phyloP scores from a whole-genome alignment of 2,888 invertebrate species.

The Stegophylla sp. region DNA sequence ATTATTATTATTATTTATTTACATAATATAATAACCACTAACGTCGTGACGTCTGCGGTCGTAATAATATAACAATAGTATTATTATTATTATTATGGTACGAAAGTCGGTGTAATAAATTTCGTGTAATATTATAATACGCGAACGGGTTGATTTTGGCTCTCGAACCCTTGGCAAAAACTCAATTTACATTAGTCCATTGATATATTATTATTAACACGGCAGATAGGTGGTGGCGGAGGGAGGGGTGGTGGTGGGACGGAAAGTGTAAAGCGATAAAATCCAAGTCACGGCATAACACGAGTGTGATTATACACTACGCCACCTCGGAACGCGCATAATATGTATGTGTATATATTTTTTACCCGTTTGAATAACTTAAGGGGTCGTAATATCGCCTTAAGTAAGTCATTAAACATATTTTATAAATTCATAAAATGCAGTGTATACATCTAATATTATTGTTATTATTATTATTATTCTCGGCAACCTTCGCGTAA shows the following conservation, averaged over 20 bases:
- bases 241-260: too few species aligned
- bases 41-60: too few species aligned
- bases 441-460: conserved; percentile 1
- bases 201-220: conserved; percentile 45
- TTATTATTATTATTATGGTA: too few species aligned
- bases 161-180: conserved; percentile 18
- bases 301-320: conserved; percentile 47
- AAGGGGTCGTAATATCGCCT: conserved; percentile 8
- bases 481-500: not conserved
- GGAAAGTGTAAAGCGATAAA: conserved; percentile 25
- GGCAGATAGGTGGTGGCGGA: too few species aligned
- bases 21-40: too few species aligned
- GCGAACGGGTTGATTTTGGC: not conserved
- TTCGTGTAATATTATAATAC: too few species aligned
- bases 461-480: too few species aligned
- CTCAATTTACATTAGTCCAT: conserved; percentile 43
- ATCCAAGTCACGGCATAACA: conserved; percentile 36
- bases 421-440: conserved; percentile 36
- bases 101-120: too few species aligned
- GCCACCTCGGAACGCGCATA: not conserved
- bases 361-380: conserved; percentile 38
- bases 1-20: too few species aligned
- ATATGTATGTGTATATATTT: not conserved
- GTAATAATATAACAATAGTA: too few species aligned
- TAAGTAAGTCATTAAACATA: conserved; percentile 51